phyloP scores from a whole-genome alignment of 2,113 vertebrate genomes.

The Kryptolebias marmoratus region DNA sequence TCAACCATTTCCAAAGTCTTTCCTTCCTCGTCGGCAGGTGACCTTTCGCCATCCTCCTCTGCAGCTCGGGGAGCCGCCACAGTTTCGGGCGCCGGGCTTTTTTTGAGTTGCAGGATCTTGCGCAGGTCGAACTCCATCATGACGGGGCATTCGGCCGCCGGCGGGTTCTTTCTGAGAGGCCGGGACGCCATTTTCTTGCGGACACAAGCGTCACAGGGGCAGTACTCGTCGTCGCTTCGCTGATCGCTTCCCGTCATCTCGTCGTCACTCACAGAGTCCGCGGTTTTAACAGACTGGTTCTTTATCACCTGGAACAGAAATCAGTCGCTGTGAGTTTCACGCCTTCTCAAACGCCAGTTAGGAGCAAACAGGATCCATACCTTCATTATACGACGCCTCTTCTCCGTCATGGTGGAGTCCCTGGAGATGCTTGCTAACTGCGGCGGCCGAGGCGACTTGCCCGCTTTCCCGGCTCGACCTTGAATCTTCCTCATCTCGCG shows the following conservation, averaged over 20 bases:
- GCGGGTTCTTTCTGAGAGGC: constrained; percentile 30
- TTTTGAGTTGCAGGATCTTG: constrained; percentile 85
- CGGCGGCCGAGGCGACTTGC: constrained; percentile 52
- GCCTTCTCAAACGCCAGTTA: background rate
- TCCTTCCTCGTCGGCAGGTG: constrained; percentile 15
- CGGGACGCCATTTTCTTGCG: constrained; percentile 78
- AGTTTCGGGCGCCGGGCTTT: constrained; percentile 45
- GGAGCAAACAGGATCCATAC: constrained; percentile 33
- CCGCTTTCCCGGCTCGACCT: constrained; percentile 59
- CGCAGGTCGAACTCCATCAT: constrained; percentile 87
- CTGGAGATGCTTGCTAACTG: constrained; percentile 33
- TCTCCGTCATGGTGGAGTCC: constrained; percentile 80
- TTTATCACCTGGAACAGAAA: constrained; percentile 75
- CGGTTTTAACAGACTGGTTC: constrained; percentile 69
- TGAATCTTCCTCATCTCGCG: constrained; percentile 85
- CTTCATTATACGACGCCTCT: constrained; percentile 78
- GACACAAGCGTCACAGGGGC: constrained; percentile 86
- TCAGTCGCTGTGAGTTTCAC: background rate
- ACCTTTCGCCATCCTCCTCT: fast-evolving
- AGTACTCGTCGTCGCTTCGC: constrained; percentile 82
- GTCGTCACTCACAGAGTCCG: constrained; percentile 54
- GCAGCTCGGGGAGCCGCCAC: background rate
- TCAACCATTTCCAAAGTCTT: constrained; percentile 60
- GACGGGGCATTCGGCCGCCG: constrained; percentile 69
- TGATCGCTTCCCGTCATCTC: constrained; percentile 65